Conservation (phyloP, 2,888 invertebrate genomes). For the Enchytraeus crypticus region DNA sequence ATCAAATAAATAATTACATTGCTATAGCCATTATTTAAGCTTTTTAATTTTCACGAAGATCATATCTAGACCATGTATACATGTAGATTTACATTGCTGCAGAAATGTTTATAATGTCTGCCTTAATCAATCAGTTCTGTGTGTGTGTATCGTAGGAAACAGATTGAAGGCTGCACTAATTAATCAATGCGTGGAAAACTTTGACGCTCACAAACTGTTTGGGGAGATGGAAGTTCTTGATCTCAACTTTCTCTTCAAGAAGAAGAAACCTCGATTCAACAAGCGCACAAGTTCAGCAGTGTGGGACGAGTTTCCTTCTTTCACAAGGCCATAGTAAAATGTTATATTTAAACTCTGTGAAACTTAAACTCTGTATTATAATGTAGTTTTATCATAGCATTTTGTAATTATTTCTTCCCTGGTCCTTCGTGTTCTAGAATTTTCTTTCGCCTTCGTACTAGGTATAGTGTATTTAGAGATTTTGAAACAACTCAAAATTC, state of each 20-base stretch:
- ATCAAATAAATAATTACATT: no score
- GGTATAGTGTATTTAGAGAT: no score
- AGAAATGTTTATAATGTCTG: not conserved
- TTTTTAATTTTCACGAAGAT: not conserved
- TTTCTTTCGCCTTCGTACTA: no score
- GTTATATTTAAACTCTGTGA: no score
- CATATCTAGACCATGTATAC: not conserved
- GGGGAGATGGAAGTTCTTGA: conserved; percentile 36
- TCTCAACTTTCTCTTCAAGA: conserved; percentile 42
- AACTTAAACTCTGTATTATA: no score
- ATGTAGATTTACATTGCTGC: not conserved
- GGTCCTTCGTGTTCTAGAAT: no score
- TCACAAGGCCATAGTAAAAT: no score
- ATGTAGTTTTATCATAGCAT: no score
- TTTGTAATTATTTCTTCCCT: no score
- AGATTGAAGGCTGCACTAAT: conserved; percentile 1
- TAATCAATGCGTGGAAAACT: conserved; percentile 25
- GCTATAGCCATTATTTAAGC: not conserved
- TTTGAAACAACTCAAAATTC: no score
- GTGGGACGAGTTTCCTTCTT: no score
- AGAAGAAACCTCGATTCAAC: conserved; percentile 39
- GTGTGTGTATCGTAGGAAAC: not conserved
- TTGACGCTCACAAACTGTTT: conserved; percentile 39
- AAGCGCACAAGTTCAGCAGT: conserved; percentile 49
- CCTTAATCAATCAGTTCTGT: not conserved